These are phyloP conservation scores for Aquatica leii DNA, from an alignment of 2,888 invertebrate species.

Conservation along the genomic window DNA sequence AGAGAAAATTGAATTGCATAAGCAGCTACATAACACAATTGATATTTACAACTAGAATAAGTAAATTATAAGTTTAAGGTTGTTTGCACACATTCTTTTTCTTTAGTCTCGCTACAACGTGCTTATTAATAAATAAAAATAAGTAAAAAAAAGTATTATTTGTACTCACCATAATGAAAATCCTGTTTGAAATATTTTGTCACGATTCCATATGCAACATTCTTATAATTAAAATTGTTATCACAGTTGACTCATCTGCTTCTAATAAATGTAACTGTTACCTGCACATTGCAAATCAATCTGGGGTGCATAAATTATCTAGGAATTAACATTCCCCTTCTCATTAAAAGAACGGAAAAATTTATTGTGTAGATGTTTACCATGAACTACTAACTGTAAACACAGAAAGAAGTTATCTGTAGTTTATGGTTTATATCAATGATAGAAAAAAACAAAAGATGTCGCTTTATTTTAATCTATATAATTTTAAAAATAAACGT, in stretches of 20 bases:
- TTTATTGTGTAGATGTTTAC: no score
- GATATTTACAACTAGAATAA: no score
- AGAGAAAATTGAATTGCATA: no score
- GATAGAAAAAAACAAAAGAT: no score
- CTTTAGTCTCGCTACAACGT: no score
- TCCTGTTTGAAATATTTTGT: neutral
- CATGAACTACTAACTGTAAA: conserved; percentile 7
- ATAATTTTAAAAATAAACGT: no score
- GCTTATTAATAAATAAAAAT: no score
- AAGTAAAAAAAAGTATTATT: neutral
- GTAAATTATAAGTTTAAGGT: no score
- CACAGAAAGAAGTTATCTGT: neutral
- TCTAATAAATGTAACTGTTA: conserved; percentile 16
- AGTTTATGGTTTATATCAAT: neutral
- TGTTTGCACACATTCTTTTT: no score
- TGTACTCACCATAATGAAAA: neutral
- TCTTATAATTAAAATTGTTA: conserved; percentile 6
- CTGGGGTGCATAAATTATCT: conserved; percentile 16
- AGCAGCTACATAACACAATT: no score
- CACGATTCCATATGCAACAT: neutral
- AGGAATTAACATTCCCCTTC: conserved; percentile 7
- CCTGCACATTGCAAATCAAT: conserved; percentile 17
- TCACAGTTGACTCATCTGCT: conserved; percentile 14
- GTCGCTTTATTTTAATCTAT: no score
- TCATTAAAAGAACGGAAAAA: neutral